Conservation (phyloP, 2,888 invertebrate species). For the Apamea monoglypha region DNA sequence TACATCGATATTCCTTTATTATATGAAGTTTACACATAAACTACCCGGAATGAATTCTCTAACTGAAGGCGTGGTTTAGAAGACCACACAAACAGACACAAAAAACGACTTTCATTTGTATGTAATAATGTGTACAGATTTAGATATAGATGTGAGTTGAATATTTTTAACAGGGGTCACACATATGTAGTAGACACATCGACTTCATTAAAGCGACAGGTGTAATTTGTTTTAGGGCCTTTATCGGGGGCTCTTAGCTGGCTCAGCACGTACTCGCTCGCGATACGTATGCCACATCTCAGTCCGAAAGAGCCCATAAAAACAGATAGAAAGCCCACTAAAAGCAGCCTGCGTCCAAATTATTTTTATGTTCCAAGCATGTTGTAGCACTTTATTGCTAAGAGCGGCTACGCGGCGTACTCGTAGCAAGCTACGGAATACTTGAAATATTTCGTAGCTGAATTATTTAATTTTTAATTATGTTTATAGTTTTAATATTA, state of each 20-base stretch:
- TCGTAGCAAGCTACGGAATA: slow-evolving; percentile 45
- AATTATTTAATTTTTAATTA: slow-evolving; percentile 10
- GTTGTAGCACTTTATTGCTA: slow-evolving; percentile 64
- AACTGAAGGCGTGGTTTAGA: neutral
- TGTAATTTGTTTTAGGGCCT: slow-evolving; percentile 56
- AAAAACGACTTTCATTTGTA: neutral
- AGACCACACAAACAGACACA: neutral
- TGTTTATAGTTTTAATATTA: neutral
- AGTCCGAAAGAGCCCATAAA: slow-evolving; percentile 62
- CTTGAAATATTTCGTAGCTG: slow-evolving; percentile 16
- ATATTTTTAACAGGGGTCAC: neutral
- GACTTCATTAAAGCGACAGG: slow-evolving; percentile 40
- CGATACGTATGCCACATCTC: slow-evolving; percentile 61
- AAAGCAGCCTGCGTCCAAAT: slow-evolving; percentile 63
- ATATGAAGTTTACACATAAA: neutral
- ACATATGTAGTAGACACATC: slow-evolving; percentile 35
- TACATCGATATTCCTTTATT: neutral
- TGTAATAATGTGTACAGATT: neutral
- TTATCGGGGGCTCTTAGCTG: slow-evolving; percentile 49
- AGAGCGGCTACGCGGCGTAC: slow-evolving; percentile 48
- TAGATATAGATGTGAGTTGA: neutral
- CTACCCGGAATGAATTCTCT: neutral
- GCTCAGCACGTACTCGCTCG: slow-evolving; percentile 59
- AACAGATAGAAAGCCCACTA: slow-evolving; percentile 62
- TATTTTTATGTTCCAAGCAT: slow-evolving; percentile 60